These are phyloP conservation scores for Phymastichus coffea DNA, from an alignment of 1,140 invertebrate genomes.

Conservation along the genomic window DNA sequence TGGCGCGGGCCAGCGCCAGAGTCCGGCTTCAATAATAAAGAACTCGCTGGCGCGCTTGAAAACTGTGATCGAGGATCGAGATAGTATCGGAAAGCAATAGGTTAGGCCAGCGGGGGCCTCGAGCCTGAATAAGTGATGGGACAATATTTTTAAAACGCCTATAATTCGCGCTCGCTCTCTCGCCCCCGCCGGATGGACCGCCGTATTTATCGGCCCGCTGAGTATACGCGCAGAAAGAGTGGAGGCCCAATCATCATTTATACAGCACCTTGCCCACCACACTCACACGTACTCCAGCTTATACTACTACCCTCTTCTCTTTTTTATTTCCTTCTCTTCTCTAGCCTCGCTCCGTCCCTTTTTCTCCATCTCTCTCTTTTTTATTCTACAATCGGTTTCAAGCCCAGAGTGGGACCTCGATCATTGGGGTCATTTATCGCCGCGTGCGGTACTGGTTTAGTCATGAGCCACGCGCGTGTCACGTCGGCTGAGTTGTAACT, in stretches of 20 bases:
- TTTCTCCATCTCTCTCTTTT: constrained; percentile 22
- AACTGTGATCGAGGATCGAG: constrained; percentile 49
- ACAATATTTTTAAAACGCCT: constrained; percentile 60
- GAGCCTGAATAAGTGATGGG: constrained; percentile 54
- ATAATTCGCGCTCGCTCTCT: constrained; percentile 48
- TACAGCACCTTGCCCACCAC: neutral
- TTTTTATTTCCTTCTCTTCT: constrained; percentile 15
- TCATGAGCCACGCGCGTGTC: constrained; percentile 36
- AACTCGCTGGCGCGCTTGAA: constrained; percentile 36
- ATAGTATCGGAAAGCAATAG: constrained; percentile 56
- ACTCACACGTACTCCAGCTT: neutral
- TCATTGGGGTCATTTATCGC: constrained; percentile 47
- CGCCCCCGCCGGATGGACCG: constrained; percentile 37
- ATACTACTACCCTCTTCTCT: neutral
- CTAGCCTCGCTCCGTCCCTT: constrained; percentile 17
- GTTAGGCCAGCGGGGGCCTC: constrained; percentile 39
- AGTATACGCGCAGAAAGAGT: constrained; percentile 42
- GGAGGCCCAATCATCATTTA: constrained; percentile 21
- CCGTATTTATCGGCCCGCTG: constrained; percentile 57
- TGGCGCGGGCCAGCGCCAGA: constrained; percentile 4
- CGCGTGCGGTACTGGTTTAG: constrained; percentile 40
- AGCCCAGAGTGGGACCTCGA: constrained; percentile 29
- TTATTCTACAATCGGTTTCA: constrained; percentile 44
- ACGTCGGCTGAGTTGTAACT: neutral
- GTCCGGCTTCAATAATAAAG: constrained; percentile 50